Evolutionary conservation across 2,797 vertebrate species (phyloP), one percentile per base, ranked within the genome.

Genomic region (Cossypha polioptera): DNA sequence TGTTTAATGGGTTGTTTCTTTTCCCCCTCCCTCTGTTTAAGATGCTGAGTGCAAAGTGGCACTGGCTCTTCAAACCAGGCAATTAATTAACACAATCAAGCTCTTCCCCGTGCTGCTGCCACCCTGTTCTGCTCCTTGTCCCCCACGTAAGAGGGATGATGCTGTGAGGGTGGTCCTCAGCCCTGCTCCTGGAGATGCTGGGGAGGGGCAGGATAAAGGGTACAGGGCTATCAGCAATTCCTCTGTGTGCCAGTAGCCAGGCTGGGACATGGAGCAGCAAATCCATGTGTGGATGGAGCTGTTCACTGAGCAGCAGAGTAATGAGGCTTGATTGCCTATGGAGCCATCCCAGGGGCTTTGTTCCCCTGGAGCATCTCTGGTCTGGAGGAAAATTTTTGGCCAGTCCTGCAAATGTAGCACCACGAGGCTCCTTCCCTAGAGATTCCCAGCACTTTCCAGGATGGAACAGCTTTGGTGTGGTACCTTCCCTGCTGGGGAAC

Each of bases 61-160:
- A 75, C 17, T 4, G 42, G 72, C 25, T 55, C 38, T 95, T 96
- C 50, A 81, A 93, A 96, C 87, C 59, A 12, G 12, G n/a, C 78
- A 38, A 75, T 96, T 96, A 96, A 97, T 96, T 94, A 96, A 90
- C 21, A 29, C 25, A 62, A 62, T 69, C n/a, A 40, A 88, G 86
- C 55, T 88, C 82, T 92, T 86, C 55, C 63, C 40, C 7, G 5
- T 0, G 14, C 28, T 22, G 16, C 68, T 81, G 28, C 55, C 47
- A 66, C 86, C 62, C 36, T 9, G 29, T 51, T 75, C 74, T 81
- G 55, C 78, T 81, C 50, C 31, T 38, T 22, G 18, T 28, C 31
- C 68, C 57, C 42, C 20, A 2, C 1, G 16, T 7, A 11, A 83
- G 55, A 31, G 17, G 25, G 65, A 36, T 54, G 85, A 76, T 57